Base-by-base conservation (phyloP, 2,888 invertebrate species). In the Deilephila porcellus region DNA sequence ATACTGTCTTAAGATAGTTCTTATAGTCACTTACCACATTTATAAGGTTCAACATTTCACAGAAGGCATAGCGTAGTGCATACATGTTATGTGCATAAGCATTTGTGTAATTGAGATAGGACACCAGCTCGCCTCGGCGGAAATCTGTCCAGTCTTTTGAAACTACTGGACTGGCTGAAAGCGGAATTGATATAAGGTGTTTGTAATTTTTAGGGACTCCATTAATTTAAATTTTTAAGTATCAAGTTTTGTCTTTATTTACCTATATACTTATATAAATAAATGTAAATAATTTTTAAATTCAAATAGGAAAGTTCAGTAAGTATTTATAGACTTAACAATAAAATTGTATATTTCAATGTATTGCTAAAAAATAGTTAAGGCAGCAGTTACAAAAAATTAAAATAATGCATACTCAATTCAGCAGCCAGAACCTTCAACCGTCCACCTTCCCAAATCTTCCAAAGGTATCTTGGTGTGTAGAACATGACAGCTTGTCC, bases 1-100 rank as follows among this genome's bases (percentile, higher is more conserved):
- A 37, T 19, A 45, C 25, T 25, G 20, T n/a, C 32, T 20, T n/a
- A 17, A 32, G 37, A 17, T 34, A 59, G 34, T 1, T 25, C 0
- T 2, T 19, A 29, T 72, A 20, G 4, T 37, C 71, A 91, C 96
- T 95, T 90, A 97, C 97, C 88, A 96, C 96, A 90, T 97, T 97
- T 52, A 95, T 53, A 80, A 97, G 96, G 88, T 98, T 98, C 74
- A 97, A 91, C 8, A 96, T 76, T 90, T 98, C 98, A 82, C 97
- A 97, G 79, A 96, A 88, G 60, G 96, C 94, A 85, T 96, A 97
- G 75, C 96, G 95, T 71, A 95, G 85, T 2, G 96, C 96, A 82
- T 97, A 97, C 82, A 95, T 90, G 80, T 96, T 96, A 84, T 96
- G 96, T 0, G 95, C 91, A 80, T 95, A 91, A 11, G 93, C 88